Evolutionary conservation across 2,113 vertebrate species (phyloP), one percentile per base, ranked within the genome.

Genomic region (Python bivittatus): DNA sequence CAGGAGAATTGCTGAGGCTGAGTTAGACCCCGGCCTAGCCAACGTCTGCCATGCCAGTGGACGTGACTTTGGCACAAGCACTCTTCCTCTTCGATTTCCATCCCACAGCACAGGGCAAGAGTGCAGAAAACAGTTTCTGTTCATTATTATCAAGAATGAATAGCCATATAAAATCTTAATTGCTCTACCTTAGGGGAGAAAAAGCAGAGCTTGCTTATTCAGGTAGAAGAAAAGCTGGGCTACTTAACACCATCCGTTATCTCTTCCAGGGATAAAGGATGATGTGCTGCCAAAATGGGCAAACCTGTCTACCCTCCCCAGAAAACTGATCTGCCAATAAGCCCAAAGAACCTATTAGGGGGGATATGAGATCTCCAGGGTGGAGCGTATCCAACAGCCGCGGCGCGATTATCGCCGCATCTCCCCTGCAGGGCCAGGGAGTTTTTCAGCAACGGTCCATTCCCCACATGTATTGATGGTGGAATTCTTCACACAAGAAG

Each of bases 91-190:
- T 95, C 92, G 88, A 6, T 93, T 94, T 90, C 92, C 38, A 91
- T 85, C 91, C 38, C 91, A 90, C 93, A 94, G 95, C 94, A 94
- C 92, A 95, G 92, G 95, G 94, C 84, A 95, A 92, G 94, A 96
- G 93, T 72, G 88, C 94, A 89, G 91, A 95, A 42, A 0, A 83
- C 93, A 93, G 91, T 94, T 93, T 95, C 96, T 7, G 92, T 89
- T 95, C 95, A 92, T 94, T 93, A 95, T 95, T 94, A 91, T 58
- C 94, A 87, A 91, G 94, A 95, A 96, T 15, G 96, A 95, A 96
- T 57, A 90, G 95, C 95, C 94, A 93, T 94, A 95, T 95, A 93
- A 93, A 96, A 96, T 96, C 93, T 93, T 96, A 96, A 96, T 95
- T 94, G 93, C 94, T 96, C 84, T 68, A 94, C 96, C 94, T 96